phyloP scores from a whole-genome alignment of 2,888 invertebrate genomes.

The Mesopsocus fuscifrons region DNA sequence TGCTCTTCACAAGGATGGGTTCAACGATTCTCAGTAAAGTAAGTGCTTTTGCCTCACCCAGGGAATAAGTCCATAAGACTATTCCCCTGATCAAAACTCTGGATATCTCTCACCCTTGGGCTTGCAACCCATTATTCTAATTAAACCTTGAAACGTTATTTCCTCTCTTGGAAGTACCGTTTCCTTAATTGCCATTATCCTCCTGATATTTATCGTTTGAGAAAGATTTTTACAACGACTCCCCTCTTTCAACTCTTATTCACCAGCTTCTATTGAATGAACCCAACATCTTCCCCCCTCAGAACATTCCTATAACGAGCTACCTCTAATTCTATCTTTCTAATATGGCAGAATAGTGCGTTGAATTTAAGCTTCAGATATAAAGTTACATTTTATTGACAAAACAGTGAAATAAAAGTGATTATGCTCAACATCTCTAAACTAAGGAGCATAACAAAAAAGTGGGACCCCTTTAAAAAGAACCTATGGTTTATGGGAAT shows the following conservation, averaged over 20 bases:
- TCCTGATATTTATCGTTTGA: constrained; percentile 40
- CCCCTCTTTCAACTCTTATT: constrained; percentile 29
- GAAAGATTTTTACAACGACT: constrained; percentile 34
- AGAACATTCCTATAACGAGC: constrained; percentile 18
- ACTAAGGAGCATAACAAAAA: too few relatives aligned
- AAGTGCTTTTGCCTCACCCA: not conserved
- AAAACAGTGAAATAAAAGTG: too few relatives aligned
- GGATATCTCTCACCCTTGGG: not conserved
- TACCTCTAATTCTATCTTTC: constrained; percentile 15
- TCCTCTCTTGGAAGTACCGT: constrained; percentile 47
- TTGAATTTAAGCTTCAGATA: constrained; percentile 32
- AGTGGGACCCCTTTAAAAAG: too few relatives aligned
- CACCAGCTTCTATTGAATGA: constrained; percentile 41
- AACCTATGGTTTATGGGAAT: too few relatives aligned
- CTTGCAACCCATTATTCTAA: constrained; percentile 6
- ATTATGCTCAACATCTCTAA: too few relatives aligned
- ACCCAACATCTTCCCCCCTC: constrained; percentile 23
- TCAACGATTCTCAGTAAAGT: too few relatives aligned
- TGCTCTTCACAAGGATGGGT: too few relatives aligned
- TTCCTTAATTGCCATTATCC: constrained; percentile 35
- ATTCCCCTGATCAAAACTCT: not conserved
- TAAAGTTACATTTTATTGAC: not conserved
- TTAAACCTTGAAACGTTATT: constrained; percentile 38
- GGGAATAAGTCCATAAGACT: too few relatives aligned
- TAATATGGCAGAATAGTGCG: constrained; percentile 18